phyloP scores from a whole-genome alignment of 2,888 invertebrate genomes.

The Cordylochernes scorpioides region DNA sequence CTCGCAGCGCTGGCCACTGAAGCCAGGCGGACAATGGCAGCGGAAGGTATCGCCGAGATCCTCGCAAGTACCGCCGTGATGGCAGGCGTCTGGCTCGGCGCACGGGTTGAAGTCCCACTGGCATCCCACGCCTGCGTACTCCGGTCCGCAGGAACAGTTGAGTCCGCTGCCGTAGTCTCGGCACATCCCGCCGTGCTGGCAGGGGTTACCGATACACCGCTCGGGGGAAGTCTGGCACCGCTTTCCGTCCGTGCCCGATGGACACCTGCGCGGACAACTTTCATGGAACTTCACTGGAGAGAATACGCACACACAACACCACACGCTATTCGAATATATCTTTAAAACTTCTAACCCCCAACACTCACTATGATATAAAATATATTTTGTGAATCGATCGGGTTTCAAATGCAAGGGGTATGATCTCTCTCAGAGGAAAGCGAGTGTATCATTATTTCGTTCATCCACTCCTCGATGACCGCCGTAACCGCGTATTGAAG shows the following conservation, averaged over 20 bases:
- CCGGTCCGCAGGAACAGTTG: conserved; percentile 68
- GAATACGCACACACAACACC: too few relatives aligned
- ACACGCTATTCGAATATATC: too few relatives aligned
- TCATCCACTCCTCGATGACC: too few relatives aligned
- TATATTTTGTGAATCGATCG: too few relatives aligned
- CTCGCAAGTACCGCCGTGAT: conserved; percentile 64
- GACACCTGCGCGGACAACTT: conserved; percentile 33
- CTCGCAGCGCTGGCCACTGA: conserved; percentile 51
- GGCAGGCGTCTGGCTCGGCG: conserved; percentile 32
- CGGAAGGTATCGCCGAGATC: conserved; percentile 34
- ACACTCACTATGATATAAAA: too few relatives aligned
- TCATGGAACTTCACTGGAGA: too few relatives aligned
- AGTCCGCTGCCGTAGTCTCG: conserved; percentile 83
- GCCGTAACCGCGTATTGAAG: too few relatives aligned
- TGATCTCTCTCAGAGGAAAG: too few relatives aligned
- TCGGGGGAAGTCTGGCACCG: conserved; percentile 89
- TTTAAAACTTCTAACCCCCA: too few relatives aligned
- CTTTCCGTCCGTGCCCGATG: conserved; percentile 82
- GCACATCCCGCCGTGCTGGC: conserved; percentile 84
- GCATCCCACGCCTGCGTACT: conserved; percentile 63
- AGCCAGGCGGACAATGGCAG: conserved; percentile 53
- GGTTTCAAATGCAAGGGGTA: too few relatives aligned
- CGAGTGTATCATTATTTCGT: too few relatives aligned
- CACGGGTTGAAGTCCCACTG: conserved; percentile 56
- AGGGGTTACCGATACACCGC: conserved; percentile 69